Evolutionary conservation across 2,113 vertebrate genomes (phyloP), one percentile per base, ranked within the genome.

Genomic region (Lepus americanus): DNA sequence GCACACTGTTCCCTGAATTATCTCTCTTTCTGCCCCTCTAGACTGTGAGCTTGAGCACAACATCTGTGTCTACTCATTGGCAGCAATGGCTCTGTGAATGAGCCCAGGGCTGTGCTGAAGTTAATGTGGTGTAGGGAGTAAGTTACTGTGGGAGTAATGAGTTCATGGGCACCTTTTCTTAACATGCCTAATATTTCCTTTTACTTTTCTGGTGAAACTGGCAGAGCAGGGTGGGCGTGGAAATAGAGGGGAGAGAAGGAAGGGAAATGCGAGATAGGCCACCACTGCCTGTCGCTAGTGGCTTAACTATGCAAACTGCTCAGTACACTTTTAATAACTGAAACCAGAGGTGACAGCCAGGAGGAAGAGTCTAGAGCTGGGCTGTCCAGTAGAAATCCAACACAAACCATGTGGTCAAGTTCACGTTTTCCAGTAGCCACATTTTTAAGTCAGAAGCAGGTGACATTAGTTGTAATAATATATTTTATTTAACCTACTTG

Each of bases 351-450:
- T 39, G 51, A 86, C 39, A 63, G 51, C 51, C 74, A 81, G n/a
- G 55, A 95, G 17, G 55, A 74, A 72, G 13, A 80, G 33, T 44
- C 53, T 89, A 82, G 53, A 72, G 66, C 77, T 85, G 9, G 55
- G 14, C 51, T 69, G 9, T 73, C 69, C 23, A 16, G 29, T 10
- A 91, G 79, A 89, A 89, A 78, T 36, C 44, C 13, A 87, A 86
- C 9, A 19, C 0, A 9, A 83, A n/a, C 25, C 33, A 36, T 2
- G 29, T 61, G 14, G n/a, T 44, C 44, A 51, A 9, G 29, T 90
- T 95, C 44, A 49, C 61, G 49, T 95, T 87, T 96, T 88, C 79
- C 86, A 82, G 22, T 83, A 80, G 36, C n/a, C 23, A 66, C 53
- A 74, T 92, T 87, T 94, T 64, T 70, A 84, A 74, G 55, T 55